These are phyloP conservation scores for Drosophila suzukii DNA, from an alignment of 1,140 invertebrate species.

Conservation along the genomic window DNA sequence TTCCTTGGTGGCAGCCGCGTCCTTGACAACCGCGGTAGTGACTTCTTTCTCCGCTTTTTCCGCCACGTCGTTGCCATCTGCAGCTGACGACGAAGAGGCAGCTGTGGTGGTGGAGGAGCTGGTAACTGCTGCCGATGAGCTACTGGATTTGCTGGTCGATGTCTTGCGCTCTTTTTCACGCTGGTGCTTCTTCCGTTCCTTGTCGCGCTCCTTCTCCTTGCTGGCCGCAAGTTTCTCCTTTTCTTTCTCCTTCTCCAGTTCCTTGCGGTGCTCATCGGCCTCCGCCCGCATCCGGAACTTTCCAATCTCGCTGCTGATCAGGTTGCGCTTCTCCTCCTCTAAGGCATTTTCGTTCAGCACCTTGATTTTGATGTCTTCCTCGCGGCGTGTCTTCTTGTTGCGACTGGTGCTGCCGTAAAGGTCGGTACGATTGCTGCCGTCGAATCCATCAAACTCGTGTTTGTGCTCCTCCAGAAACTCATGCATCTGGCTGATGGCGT, in stretches of 20 bases:
- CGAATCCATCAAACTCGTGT: slow-evolving; percentile 79
- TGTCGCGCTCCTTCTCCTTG: slow-evolving; percentile 84
- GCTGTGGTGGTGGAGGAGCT: neutral
- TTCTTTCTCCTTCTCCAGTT: slow-evolving; percentile 86
- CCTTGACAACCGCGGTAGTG: neutral
- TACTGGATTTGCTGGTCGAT: slow-evolving; percentile 36
- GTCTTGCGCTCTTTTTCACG: slow-evolving; percentile 85
- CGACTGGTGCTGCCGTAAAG: slow-evolving; percentile 59
- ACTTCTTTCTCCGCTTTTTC: slow-evolving; percentile 47
- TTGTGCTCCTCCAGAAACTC: slow-evolving; percentile 93
- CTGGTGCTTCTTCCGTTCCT: slow-evolving; percentile 83
- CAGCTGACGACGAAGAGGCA: slow-evolving; percentile 3
- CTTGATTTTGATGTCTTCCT: slow-evolving; percentile 86
- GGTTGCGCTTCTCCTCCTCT: slow-evolving; percentile 97
- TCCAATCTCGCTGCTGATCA: slow-evolving; percentile 98
- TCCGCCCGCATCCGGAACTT: slow-evolving; percentile 95
- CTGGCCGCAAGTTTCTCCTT: slow-evolving; percentile 84
- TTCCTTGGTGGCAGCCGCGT: neutral
- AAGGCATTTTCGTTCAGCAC: slow-evolving; percentile 92
- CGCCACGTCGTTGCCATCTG: slow-evolving; percentile 40
- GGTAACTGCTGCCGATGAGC: neutral
- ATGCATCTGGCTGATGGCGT: slow-evolving; percentile 90
- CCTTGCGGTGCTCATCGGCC: slow-evolving; percentile 82
- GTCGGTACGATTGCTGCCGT: slow-evolving; percentile 65
- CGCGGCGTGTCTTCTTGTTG: slow-evolving; percentile 66